These are phyloP conservation scores for Stigmatopora nigra DNA, from an alignment of 2,113 vertebrate species.

Conservation along the genomic window DNA sequence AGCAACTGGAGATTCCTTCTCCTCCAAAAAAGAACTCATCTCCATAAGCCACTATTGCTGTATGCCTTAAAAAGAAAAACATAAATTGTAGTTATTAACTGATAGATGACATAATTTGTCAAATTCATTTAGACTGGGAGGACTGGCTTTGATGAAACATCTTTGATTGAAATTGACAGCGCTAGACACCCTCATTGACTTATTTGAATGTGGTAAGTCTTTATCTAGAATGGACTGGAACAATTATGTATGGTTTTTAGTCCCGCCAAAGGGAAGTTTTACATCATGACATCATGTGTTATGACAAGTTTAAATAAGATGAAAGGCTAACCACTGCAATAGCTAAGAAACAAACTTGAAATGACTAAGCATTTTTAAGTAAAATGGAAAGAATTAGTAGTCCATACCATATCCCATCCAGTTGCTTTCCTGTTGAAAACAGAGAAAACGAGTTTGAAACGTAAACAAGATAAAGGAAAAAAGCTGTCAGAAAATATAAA, in stretches of 20 bases:
- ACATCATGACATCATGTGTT: not conserved
- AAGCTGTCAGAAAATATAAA: not conserved
- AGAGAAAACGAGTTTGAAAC: not conserved
- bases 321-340: not conserved
- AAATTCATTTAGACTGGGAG: no score
- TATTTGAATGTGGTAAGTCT: no score
- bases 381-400: not conserved
- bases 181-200: no score
- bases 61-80: conserved; percentile 77
- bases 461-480: not conserved
- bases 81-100: not conserved
- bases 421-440: conserved; percentile 84
- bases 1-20: conserved; percentile 88
- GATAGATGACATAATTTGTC: no score
- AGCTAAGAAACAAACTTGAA: not conserved
- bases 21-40: conserved; percentile 96
- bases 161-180: no score
- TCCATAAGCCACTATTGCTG: conserved; percentile 87
- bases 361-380: conserved; percentile 1
- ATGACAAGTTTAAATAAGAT: not conserved
- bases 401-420: conserved; percentile 96
- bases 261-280: not conserved
- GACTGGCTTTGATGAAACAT: no score
- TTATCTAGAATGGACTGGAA: not conserved
- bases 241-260: not conserved